Evolutionary conservation across 2,797 vertebrate genomes (phyloP).

Genomic region (Dipus sagitta): DNA sequence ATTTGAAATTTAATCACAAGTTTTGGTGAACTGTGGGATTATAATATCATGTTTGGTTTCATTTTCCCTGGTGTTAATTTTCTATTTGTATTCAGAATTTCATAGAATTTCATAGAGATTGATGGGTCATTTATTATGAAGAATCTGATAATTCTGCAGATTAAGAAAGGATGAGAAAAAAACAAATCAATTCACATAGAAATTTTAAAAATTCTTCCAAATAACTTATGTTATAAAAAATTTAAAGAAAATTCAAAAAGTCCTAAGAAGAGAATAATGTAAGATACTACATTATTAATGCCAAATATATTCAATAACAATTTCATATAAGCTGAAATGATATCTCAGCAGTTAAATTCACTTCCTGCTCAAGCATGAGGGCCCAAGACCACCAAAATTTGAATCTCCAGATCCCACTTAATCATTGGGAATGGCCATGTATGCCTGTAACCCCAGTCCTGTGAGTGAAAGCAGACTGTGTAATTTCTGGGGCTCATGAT

Average conservation of each 20-base stretch:
- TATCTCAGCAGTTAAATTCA: too few species aligned
- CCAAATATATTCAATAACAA: too few species aligned
- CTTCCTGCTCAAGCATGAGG: too few species aligned
- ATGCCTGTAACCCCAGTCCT: too few species aligned
- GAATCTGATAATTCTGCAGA: background rate
- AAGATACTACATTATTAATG: too few species aligned
- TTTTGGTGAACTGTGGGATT: slow-evolving; percentile 27
- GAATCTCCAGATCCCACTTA: too few species aligned
- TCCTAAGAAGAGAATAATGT: background rate
- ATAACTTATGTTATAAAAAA: slow-evolving; percentile 1
- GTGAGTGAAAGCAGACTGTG: too few species aligned
- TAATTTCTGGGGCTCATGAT: too few species aligned
- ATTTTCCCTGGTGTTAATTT: background rate
- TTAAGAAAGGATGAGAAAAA: background rate
- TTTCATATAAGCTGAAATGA: too few species aligned
- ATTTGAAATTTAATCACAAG: slow-evolving; percentile 15
- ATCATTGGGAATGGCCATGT: too few species aligned
- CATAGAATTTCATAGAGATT: background rate
- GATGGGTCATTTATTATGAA: background rate
- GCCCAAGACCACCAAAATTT: too few species aligned
- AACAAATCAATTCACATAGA: slow-evolving; percentile 3
- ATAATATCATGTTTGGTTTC: background rate
- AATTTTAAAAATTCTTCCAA: background rate
- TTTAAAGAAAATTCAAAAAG: slow-evolving; percentile 1
- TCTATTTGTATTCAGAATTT: slow-evolving; percentile 20